Percentiles rank a stretch among this genome's conserved stretches.
phyloP scores from a whole-genome alignment of 2,888 invertebrate species.

The Leistus spinibarbis region DNA sequence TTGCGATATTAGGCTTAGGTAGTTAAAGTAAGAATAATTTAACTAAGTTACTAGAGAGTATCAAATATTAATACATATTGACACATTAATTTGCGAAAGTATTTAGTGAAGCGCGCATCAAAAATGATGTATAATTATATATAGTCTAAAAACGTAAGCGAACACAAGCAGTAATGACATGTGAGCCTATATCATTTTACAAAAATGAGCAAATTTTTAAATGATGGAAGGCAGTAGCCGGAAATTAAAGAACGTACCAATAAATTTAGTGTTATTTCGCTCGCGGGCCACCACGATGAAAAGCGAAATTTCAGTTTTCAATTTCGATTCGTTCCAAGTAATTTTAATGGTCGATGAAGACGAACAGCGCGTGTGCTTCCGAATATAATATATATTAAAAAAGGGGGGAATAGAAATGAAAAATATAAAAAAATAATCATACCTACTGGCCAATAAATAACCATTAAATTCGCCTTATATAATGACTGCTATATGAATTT shows the following conservation, averaged over 20 bases:
- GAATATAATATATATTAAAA: background rate
- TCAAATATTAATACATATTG: too few species aligned
- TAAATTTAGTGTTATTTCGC: background rate
- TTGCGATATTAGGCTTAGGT: too few species aligned
- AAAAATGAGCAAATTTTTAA: too few species aligned
- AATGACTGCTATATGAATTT: slow-evolving; percentile 27
- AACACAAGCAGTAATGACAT: too few species aligned
- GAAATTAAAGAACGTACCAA: background rate
- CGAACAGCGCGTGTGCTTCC: background rate
- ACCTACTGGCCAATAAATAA: slow-evolving; percentile 15
- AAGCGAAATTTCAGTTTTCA: slow-evolving; percentile 21
- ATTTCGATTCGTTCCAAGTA: slow-evolving; percentile 17
- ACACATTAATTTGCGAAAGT: too few species aligned
- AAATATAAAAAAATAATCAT: background rate
- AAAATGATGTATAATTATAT: too few species aligned
- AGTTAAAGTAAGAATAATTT: too few species aligned
- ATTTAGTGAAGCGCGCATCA: too few species aligned
- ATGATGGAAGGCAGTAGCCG: background rate
- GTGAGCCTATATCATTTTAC: too few species aligned
- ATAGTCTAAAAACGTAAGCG: too few species aligned
- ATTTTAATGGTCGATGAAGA: slow-evolving; percentile 2
- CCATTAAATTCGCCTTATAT: slow-evolving; percentile 22
- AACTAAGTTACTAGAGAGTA: too few species aligned
- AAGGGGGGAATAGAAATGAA: background rate
- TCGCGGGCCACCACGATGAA: slow-evolving; percentile 6